Evolutionary conservation across 2,113 vertebrate genomes (phyloP).

Genomic region (Laterallus jamaicensis): DNA sequence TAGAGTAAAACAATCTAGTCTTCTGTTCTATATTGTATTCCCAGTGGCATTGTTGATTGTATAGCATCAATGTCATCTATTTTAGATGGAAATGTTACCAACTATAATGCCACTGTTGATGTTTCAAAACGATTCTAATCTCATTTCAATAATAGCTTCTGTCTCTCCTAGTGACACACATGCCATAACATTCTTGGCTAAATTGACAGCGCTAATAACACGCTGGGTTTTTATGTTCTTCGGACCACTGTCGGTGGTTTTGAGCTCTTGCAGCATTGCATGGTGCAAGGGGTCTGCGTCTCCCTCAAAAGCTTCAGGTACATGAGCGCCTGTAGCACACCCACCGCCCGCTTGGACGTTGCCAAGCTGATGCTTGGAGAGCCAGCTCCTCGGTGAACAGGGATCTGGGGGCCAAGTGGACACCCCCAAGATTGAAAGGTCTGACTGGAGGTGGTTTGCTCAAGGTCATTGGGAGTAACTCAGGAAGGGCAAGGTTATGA

Average conservation of each 20-base stretch:
- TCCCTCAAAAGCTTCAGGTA: not conserved
- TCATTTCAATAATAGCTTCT: conserved; percentile 81
- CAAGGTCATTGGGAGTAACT: not conserved
- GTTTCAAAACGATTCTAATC: conserved; percentile 77
- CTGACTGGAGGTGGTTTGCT: not conserved
- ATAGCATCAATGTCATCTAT: conserved; percentile 69
- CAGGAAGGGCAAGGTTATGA: not conserved
- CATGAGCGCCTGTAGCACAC: not conserved
- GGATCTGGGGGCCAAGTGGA: not conserved
- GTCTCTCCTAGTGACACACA: conserved; percentile 74
- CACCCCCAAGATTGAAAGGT: not conserved
- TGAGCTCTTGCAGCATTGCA: not conserved
- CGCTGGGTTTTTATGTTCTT: conserved; percentile 55
- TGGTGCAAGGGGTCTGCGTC: not conserved
- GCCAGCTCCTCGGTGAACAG: not conserved
- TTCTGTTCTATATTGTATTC: conserved; percentile 56
- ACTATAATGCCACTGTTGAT: conserved; percentile 76
- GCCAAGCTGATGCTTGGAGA: not conserved
- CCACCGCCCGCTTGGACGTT: not conserved
- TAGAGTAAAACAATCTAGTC: conserved; percentile 60
- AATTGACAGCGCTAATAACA: conserved; percentile 78
- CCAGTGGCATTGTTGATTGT: conserved; percentile 70
- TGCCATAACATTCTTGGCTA: conserved; percentile 74
- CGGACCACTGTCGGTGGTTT: conserved; percentile 52
- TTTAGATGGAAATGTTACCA: conserved; percentile 74